These are phyloP conservation scores for Rhinolophus ferrumequinum DNA, from an alignment of 2,113 vertebrate genomes.

Conservation along the genomic window DNA sequence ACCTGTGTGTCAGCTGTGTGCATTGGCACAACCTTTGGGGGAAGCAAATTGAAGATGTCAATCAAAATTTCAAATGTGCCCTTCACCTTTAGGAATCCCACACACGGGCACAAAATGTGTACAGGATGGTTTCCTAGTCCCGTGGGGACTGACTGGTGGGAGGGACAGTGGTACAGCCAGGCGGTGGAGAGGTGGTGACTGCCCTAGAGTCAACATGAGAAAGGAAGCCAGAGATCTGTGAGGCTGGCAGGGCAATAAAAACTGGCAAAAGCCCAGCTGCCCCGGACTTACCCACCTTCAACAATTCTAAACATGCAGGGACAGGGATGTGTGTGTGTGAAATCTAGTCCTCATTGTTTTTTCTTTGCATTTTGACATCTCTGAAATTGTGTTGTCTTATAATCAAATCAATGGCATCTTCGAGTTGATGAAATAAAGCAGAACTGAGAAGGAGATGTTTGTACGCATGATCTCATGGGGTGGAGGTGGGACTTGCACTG, in stretches of 20 bases:
- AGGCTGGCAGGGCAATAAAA: neutral
- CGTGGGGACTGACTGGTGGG: neutral
- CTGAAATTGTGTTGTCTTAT: neutral
- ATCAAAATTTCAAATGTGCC: neutral
- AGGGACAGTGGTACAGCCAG: neutral
- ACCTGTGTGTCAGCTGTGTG: too few relatives aligned
- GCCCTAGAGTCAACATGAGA: fast-evolving
- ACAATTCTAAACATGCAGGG: neutral
- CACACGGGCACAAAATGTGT: neutral
- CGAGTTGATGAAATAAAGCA: neutral
- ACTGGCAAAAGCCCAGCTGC: neutral
- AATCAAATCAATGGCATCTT: neutral
- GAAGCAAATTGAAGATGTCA: neutral
- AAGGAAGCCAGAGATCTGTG: neutral
- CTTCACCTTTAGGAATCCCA: neutral
- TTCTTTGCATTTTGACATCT: neutral
- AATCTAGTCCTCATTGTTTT: neutral
- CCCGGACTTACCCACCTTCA: neutral
- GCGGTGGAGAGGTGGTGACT: fast-evolving
- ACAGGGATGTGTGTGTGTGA: neutral
- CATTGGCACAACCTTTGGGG: neutral
- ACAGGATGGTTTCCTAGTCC: neutral
- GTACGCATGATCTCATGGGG: neutral
- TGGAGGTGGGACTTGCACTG: neutral
- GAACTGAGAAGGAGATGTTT: fast-evolving